phyloP scores from a whole-genome alignment of 2,888 invertebrate species.

The Amblyjoppa fuscipennis region DNA sequence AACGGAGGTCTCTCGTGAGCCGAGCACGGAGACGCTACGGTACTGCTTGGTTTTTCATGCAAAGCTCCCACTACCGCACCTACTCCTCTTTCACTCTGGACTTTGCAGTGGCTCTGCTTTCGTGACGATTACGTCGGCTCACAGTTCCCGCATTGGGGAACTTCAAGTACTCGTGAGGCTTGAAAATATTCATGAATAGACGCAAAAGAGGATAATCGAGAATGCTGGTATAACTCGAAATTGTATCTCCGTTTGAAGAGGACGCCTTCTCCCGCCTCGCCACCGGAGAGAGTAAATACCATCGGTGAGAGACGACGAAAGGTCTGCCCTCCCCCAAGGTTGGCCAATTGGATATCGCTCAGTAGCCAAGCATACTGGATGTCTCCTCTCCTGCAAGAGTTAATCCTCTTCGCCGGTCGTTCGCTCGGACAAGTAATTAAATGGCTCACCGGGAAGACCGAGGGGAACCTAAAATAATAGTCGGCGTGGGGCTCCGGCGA shows the following conservation, averaged over 20 bases:
- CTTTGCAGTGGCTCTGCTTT: slow-evolving; percentile 18
- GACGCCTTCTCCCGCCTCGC: neutral
- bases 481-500: slow-evolving; percentile 5
- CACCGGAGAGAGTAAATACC: neutral
- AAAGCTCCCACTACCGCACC: slow-evolving; percentile 2
- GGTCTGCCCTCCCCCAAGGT: neutral
- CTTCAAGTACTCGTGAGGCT: slow-evolving; percentile 8
- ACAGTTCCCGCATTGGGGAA: neutral
- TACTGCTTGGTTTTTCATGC: slow-evolving; percentile 24
- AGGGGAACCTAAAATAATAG: slow-evolving; percentile 32
- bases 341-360: slow-evolving; percentile 10
- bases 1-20: slow-evolving; percentile 11
- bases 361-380: neutral
- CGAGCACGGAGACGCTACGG: neutral
- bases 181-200: slow-evolving; percentile 36
- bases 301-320: neutral
- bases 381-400: neutral
- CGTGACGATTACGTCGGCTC: slow-evolving; percentile 13
- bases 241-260: neutral
- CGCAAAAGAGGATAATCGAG: neutral
- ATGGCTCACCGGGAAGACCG: neutral
- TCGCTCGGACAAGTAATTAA: slow-evolving; percentile 15
- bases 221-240: neutral
- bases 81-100: neutral
- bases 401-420: slow-evolving; percentile 1